A percentile compares a stretch with the other conserved stretches of the same genome.
phyloP scores from a whole-genome alignment of 2,888 invertebrate genomes.

The Tolmerus cingulatus region DNA sequence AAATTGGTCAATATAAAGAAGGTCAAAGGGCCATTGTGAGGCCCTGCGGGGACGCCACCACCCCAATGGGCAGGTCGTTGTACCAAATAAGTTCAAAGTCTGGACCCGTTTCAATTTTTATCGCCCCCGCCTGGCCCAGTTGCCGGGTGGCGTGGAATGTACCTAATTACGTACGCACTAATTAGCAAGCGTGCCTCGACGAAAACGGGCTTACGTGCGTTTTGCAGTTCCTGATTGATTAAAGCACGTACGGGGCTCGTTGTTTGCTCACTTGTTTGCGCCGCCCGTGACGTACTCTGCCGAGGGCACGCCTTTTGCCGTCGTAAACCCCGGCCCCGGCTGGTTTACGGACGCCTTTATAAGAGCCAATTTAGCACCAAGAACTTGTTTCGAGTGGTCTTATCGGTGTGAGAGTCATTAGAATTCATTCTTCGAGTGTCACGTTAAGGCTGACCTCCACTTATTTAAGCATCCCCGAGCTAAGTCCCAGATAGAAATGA shows the following conservation, averaged over 20 bases:
- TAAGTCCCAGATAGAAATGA: slow-evolving; percentile 24
- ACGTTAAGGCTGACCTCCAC: slow-evolving; percentile 37
- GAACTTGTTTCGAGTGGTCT: slow-evolving; percentile 10
- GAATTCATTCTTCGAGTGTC: slow-evolving; percentile 36
- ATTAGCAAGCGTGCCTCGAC: background rate
- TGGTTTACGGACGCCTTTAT: slow-evolving; percentile 18
- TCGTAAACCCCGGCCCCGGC: slow-evolving; percentile 18
- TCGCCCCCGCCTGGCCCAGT: background rate
- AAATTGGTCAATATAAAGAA: slow-evolving; percentile 14
- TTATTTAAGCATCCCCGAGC: slow-evolving; percentile 22
- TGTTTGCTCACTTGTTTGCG: slow-evolving; percentile 23
- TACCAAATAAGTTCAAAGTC: slow-evolving; percentile 8
- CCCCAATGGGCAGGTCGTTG: background rate
- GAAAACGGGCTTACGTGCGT: background rate
- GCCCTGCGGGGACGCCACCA: background rate
- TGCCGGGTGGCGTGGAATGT: background rate
- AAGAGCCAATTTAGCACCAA: slow-evolving; percentile 32
- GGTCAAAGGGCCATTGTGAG: background rate
- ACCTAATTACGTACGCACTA: slow-evolving; percentile 28
- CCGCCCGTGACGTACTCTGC: background rate
- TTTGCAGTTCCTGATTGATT: slow-evolving; percentile 18
- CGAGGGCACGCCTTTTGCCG: background rate
- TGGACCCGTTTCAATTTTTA: background rate
- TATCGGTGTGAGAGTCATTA: slow-evolving; percentile 33
- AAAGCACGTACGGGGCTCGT: slow-evolving; percentile 30